phyloP scores from a whole-genome alignment of 2,113 vertebrate genomes.

The Muntiacus reevesi region DNA sequence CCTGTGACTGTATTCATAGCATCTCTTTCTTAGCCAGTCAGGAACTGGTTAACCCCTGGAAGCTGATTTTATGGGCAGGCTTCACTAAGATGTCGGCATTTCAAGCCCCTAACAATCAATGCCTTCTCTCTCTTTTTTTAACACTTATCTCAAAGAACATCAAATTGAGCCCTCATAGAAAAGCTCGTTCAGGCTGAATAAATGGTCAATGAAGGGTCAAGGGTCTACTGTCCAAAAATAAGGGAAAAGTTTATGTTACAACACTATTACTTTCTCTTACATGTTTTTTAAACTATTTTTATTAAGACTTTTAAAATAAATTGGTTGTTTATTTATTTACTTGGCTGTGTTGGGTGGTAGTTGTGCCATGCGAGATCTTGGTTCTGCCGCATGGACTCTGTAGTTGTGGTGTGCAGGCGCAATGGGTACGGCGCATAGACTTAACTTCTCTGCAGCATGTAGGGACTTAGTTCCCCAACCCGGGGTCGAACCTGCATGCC shows the following conservation, averaged over 20 bases:
- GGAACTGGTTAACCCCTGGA: not conserved
- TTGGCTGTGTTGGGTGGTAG: not conserved
- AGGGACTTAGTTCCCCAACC: not conserved
- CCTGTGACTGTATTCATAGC: not conserved
- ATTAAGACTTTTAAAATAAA: not conserved
- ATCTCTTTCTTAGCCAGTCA: not conserved
- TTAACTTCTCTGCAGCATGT: not conserved
- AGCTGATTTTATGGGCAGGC: not conserved
- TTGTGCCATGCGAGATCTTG: not conserved
- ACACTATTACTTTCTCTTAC: not conserved
- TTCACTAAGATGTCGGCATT: not conserved
- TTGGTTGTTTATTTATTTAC: not conserved
- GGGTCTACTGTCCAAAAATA: not conserved
- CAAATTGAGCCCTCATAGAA: not conserved
- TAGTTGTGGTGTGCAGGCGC: not conserved
- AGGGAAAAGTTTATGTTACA: not conserved
- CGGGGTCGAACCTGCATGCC: not conserved
- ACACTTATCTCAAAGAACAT: not conserved
- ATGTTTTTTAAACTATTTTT: not conserved
- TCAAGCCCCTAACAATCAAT: not conserved
- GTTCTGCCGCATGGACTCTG: fast-evolving
- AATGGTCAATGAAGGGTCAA: not conserved
- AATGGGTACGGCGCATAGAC: not conserved
- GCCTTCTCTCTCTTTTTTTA: not conserved
- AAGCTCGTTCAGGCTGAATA: not conserved